Conservation (phyloP, 2,797 vertebrate genomes). For the Schizopygopsis malacanthus region DNA sequence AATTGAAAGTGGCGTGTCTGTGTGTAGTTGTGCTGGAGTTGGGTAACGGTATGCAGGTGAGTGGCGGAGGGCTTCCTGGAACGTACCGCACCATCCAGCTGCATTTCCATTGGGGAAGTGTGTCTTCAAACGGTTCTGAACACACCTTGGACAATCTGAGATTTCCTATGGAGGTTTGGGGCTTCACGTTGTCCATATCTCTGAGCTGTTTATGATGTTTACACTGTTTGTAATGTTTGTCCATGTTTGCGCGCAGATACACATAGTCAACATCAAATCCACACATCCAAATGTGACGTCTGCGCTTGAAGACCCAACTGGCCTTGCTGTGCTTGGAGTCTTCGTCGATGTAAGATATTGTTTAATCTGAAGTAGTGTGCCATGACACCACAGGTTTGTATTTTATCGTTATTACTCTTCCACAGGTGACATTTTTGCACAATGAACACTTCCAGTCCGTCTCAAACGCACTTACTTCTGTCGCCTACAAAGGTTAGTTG, state of each 20-base stretch:
- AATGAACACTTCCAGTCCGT: slow-evolving; percentile 83
- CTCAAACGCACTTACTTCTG: slow-evolving; percentile 77
- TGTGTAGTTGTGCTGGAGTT: slow-evolving; percentile 80
- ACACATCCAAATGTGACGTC: slow-evolving; percentile 77
- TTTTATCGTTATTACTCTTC: neutral
- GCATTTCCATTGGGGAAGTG: slow-evolving; percentile 89
- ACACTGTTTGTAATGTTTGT: neutral
- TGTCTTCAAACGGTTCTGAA: slow-evolving; percentile 79
- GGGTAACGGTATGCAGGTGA: slow-evolving; percentile 77
- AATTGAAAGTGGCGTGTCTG: neutral
- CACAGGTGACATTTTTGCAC: slow-evolving; percentile 81
- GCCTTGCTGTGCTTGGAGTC: slow-evolving; percentile 84
- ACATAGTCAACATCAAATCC: slow-evolving; percentile 84
- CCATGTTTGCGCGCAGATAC: slow-evolving; percentile 74
- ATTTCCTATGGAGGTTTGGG: slow-evolving; percentile 85
- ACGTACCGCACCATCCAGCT: slow-evolving; percentile 82
- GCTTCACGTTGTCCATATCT: slow-evolving; percentile 41
- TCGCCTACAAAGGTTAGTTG: slow-evolving; percentile 77
- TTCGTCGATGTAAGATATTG: slow-evolving; percentile 77
- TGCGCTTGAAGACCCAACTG: slow-evolving; percentile 78
- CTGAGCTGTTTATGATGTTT: neutral
- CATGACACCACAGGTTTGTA: neutral
- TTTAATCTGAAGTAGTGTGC: neutral
- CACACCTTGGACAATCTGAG: slow-evolving; percentile 80
- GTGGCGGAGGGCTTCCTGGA: slow-evolving; percentile 79